Evolutionary conservation across 2,113 vertebrate genomes (phyloP).

Genomic region (Mirza zaza): DNA sequence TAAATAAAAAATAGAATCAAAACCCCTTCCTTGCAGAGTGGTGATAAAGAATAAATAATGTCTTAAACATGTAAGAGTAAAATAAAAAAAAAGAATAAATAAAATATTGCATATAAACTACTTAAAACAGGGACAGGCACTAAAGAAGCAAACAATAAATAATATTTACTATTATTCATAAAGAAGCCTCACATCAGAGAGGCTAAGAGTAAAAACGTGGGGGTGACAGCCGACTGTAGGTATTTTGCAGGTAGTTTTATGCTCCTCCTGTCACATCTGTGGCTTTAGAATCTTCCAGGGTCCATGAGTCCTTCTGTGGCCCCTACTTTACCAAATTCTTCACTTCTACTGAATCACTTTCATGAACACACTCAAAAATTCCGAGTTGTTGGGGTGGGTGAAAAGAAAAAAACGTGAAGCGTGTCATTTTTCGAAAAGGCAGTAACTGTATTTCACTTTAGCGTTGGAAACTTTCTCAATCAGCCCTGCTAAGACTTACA

Average conservation of each 20-base stretch:
- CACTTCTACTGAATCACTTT: background rate
- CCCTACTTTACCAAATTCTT: background rate
- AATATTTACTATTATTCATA: background rate
- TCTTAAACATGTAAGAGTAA: too few species aligned
- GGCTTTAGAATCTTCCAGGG: background rate
- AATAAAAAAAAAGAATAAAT: background rate
- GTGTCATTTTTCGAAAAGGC: background rate
- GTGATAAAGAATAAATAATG: background rate
- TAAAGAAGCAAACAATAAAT: background rate
- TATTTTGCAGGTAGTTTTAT: background rate
- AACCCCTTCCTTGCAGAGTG: background rate
- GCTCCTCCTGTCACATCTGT: background rate
- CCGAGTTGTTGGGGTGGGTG: background rate
- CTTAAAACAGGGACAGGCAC: background rate
- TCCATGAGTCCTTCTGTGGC: accelerated
- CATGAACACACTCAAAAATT: background rate
- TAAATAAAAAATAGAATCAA: background rate
- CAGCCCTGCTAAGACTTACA: background rate
- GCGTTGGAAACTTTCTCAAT: background rate
- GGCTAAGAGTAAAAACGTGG: background rate
- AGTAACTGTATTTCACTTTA: background rate
- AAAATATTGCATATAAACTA: background rate
- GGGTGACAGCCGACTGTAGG: background rate
- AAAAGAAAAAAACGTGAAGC: background rate
- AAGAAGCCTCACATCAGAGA: background rate